These are phyloP conservation scores for Venustoraphidia nigricollis DNA, from an alignment of 2,888 invertebrate genomes.

Conservation along the genomic window DNA sequence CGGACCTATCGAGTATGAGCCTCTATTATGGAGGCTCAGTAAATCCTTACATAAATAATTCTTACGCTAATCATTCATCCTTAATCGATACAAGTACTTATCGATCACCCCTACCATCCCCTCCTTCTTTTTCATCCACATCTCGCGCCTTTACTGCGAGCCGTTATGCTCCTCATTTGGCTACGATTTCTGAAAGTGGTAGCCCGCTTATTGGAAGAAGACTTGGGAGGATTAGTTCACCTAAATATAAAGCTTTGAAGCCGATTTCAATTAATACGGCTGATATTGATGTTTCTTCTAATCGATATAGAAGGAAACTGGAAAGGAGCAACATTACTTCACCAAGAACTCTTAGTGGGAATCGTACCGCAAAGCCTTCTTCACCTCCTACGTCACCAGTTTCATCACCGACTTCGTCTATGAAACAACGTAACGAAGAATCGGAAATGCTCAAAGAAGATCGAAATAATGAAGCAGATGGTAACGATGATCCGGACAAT, in stretches of 20 bases:
- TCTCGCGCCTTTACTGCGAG: constrained; percentile 22
- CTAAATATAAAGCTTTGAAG: constrained; percentile 34
- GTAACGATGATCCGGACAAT: constrained; percentile 11
- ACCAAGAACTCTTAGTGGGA: constrained; percentile 5
- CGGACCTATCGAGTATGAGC: constrained; percentile 47
- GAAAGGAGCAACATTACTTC: constrained; percentile 21
- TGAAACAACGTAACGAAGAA: constrained; percentile 4
- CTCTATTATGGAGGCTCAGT: constrained; percentile 35
- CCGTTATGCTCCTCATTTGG: constrained; percentile 56
- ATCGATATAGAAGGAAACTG: constrained; percentile 34
- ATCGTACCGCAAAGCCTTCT: too few relatives aligned
- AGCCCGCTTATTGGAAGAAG: constrained; percentile 27
- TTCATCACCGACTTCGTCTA: constrained; percentile 1
- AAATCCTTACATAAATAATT: constrained; percentile 32
- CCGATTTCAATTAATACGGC: constrained; percentile 69
- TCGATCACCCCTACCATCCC: constrained; percentile 15
- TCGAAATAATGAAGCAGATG: neutral
- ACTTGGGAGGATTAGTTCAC: constrained; percentile 32
- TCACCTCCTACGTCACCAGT: neutral
- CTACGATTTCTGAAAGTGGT: constrained; percentile 52
- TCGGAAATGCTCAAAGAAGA: neutral
- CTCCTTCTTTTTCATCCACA: constrained; percentile 14
- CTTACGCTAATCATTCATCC: constrained; percentile 37
- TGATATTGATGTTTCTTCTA: constrained; percentile 68
- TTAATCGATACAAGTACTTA: constrained; percentile 23